Conservation (phyloP, 2,888 invertebrate genomes). For the Aproaerema taeniolella region DNA sequence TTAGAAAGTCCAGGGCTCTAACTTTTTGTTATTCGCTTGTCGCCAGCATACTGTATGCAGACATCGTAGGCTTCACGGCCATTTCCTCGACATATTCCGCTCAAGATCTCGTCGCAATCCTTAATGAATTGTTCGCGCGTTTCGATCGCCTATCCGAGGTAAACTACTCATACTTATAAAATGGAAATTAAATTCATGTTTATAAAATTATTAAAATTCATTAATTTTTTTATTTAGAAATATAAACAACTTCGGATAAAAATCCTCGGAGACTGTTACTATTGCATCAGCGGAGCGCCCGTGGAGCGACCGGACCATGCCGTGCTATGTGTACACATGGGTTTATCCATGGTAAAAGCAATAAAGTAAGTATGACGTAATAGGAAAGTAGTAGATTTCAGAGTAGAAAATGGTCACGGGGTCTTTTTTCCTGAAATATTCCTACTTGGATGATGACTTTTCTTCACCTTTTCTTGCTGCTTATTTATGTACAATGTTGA, state of each 20-base stretch:
- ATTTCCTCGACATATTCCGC: constrained; percentile 97
- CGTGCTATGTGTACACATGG: constrained; percentile 96
- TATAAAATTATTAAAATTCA: neutral
- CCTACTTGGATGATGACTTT: too few species aligned
- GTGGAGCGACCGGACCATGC: constrained; percentile 94
- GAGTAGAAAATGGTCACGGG: too few species aligned
- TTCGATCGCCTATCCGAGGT: constrained; percentile 94
- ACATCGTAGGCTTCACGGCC: constrained; percentile 98
- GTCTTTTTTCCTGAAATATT: too few species aligned
- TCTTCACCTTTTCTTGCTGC: too few species aligned
- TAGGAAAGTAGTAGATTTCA: too few species aligned
- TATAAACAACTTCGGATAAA: constrained; percentile 96
- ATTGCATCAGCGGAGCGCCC: constrained; percentile 97
- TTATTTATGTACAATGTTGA: too few species aligned
- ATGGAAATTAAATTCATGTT: constrained; percentile 4
- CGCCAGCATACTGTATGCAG: constrained; percentile 94
- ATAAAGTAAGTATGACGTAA: constrained; percentile 91
- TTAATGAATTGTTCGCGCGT: constrained; percentile 96
- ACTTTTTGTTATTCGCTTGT: constrained; percentile 27
- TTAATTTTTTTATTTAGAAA: constrained; percentile 78
- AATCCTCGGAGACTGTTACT: constrained; percentile 98
- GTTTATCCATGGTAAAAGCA: constrained; percentile 96
- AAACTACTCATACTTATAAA: constrained; percentile 33
- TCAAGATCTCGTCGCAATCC: constrained; percentile 95
- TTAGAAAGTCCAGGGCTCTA: constrained; percentile 1